These are phyloP conservation scores for Brachionus rubens DNA, from an alignment of 1,140 invertebrate species.

Conservation along the genomic window DNA sequence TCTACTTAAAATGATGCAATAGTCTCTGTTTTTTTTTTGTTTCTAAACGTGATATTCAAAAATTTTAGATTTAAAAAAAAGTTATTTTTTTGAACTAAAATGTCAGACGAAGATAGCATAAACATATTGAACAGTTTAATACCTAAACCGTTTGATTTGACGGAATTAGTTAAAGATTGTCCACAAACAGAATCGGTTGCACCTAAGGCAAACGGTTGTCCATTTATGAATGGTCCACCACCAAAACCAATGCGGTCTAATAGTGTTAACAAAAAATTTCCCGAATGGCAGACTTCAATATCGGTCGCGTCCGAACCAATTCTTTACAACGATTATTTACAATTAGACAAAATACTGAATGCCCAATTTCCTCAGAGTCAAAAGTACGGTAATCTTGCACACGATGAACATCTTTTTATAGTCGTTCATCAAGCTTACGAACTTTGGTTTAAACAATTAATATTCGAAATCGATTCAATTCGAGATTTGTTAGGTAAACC, in stretches of 20 bases:
- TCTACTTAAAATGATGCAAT: no score
- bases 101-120: slow-evolving; percentile 42
- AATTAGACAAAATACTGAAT: slow-evolving; percentile 79
- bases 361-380: slow-evolving; percentile 79
- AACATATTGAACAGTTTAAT: slow-evolving; percentile 20
- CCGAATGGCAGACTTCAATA: slow-evolving; percentile 46
- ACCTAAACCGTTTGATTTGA: neutral
- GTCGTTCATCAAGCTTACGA: slow-evolving; percentile 98
- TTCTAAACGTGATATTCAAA: no score
- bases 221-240: neutral
- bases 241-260: neutral
- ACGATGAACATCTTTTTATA: slow-evolving; percentile 96
- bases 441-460: slow-evolving; percentile 98
- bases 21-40: no score
- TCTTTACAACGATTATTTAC: slow-evolving; percentile 48
- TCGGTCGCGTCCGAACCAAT: slow-evolving; percentile 45
- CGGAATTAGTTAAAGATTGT: neutral
- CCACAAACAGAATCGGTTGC: neutral
- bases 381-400: slow-evolving; percentile 70
- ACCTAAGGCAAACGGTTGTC: neutral
- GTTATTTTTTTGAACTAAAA: neutral
- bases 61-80: no score
- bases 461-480: slow-evolving; percentile 92
- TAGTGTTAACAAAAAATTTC: slow-evolving; percentile 46
- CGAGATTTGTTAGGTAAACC: slow-evolving; percentile 71